Conservation (phyloP, 2,888 invertebrate species). For the Tineola bisselliella region DNA sequence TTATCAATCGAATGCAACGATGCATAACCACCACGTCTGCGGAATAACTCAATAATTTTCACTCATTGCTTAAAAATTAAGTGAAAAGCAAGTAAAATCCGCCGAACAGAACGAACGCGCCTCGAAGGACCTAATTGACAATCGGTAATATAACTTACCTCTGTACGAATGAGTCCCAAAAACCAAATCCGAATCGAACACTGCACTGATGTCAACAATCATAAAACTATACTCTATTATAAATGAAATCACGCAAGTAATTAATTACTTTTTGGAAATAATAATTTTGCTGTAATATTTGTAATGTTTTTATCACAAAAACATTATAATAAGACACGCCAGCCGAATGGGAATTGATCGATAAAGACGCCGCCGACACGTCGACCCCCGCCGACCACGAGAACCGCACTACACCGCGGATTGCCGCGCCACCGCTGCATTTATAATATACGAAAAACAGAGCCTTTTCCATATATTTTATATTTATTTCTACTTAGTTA, state of each 20-base stretch:
- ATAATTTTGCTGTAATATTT: conserved; percentile 29
- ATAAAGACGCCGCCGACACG: conserved; percentile 35
- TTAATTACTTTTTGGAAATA: conserved; percentile 21
- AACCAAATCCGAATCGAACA: conserved; percentile 14
- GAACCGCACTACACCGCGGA: conserved; percentile 4
- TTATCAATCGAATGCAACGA: not conserved
- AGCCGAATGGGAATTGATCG: conserved; percentile 26
- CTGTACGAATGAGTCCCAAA: conserved; percentile 11
- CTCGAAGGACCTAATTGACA: not conserved
- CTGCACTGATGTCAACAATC: conserved; percentile 7
- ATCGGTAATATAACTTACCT: not conserved
- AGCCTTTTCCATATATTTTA: too few relatives aligned
- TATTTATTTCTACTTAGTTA: too few relatives aligned
- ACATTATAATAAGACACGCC: conserved; percentile 19
- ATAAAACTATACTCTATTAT: conserved; percentile 20
- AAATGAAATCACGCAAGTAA: conserved; percentile 34
- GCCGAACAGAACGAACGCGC: not conserved
- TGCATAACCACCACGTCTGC: not conserved
- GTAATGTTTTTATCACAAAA: conserved; percentile 41
- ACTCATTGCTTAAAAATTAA: too few relatives aligned
- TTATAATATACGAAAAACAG: too few relatives aligned
- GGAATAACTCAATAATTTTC: not conserved
- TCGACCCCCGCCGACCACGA: conserved; percentile 19
- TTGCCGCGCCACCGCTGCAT: not conserved
- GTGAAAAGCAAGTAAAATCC: not conserved